Evolutionary conservation across 2,797 vertebrate genomes (phyloP), one percentile per base, ranked within the genome.

Genomic region (Bradypodion ventrale): DNA sequence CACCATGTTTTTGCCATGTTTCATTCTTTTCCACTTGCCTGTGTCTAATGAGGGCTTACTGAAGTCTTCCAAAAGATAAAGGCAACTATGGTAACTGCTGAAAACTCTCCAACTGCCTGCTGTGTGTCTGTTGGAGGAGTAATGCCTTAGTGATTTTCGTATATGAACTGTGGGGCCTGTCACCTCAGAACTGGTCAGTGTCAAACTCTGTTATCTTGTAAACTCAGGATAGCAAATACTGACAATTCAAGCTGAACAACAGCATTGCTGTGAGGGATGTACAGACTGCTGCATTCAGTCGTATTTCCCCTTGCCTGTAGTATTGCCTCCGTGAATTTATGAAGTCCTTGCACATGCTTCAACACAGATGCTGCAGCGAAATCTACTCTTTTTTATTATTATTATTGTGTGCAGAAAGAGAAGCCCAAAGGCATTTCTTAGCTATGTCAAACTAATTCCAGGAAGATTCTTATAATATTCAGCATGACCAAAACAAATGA

Each of bases 181-280:
- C 65, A 75, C 79, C 79, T 82, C 49, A 29, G 13, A 74, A 75
- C 23, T 80, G 81, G 75, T 82, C 9, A 16, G 63, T 62, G 81
- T 87, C 76, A 87, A 79, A 74, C 32, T 74, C 32, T 6, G 49
- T 82, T 83, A 62, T 23, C 19, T 75, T 42, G 19, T 23, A 63
- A 52, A 9, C 35, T 69, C 70, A 40, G 8, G 15, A 74, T 80
- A 80, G 72, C 63, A 70, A 75, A 70, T 15, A 27, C 42, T 70
- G 56, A 76, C 73, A 63, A 21, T 52, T 44, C 23, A 37, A 40
- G 63, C 44, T 40, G 76, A 75, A 81, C 13, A 42, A 27, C 68
- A 78, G 75, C 23, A 68, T n/a, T 29, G 52, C 60, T 70, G 46
- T 7, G 1, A 70, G 72, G 65, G 35, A 52, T 4, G 5, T 42